Evolutionary conservation across 2,888 invertebrate species (phyloP).

Genomic region (Mesochorus sp.): DNA sequence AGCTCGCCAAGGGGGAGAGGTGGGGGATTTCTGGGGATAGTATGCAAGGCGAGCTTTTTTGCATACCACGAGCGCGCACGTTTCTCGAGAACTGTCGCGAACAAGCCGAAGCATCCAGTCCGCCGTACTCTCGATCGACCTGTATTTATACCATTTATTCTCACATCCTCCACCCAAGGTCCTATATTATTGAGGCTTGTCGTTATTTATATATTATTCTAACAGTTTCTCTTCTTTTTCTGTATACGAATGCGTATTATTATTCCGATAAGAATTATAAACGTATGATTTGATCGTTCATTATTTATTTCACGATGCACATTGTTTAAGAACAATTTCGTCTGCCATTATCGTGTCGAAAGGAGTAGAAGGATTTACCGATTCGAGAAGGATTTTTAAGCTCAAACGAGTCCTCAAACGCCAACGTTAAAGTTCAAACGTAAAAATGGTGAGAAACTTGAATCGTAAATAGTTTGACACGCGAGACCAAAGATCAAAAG

Average conservation of each 20-base stretch:
- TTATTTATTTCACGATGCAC: neutral
- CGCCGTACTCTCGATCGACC: conserved; percentile 41
- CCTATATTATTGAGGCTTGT: conserved; percentile 24
- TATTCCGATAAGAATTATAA: conserved; percentile 25
- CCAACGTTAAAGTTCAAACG: neutral
- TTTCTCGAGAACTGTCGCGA: conserved; percentile 36
- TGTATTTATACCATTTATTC: conserved; percentile 36
- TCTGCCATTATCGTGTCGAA: too few species aligned
- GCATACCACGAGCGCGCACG: conserved; percentile 51
- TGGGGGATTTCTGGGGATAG: conserved; percentile 47
- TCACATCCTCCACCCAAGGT: conserved; percentile 22
- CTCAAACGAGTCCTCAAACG: neutral
- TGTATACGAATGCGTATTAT: neutral
- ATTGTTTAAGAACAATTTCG: neutral
- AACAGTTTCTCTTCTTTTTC: neutral
- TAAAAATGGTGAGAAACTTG: neutral
- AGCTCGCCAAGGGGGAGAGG: conserved; percentile 51
- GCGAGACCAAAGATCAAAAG: neutral
- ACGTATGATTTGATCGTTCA: neutral
- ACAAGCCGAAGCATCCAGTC: conserved; percentile 45
- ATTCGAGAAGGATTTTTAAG: too few species aligned
- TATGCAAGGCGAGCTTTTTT: conserved; percentile 52
- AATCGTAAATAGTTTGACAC: conserved; percentile 4
- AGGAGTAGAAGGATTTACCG: neutral
- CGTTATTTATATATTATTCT: conserved; percentile 18